Conservation (phyloP, 1,140 invertebrate species). For the Neodiprion fabricii region DNA sequence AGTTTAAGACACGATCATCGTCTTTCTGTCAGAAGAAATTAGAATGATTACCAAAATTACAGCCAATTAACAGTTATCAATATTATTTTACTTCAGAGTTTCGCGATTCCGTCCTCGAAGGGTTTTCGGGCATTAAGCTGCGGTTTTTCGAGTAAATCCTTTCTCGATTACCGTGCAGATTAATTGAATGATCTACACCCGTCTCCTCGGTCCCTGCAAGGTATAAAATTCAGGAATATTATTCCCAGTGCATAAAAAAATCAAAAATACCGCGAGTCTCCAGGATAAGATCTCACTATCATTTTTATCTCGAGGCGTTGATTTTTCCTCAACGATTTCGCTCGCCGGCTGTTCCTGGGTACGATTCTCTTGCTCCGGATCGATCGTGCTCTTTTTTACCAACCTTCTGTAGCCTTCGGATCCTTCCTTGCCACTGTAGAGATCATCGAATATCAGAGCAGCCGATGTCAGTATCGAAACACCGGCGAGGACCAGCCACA, state of each 20-base stretch:
- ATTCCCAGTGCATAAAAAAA: too few relatives aligned
- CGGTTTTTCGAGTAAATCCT: too few relatives aligned
- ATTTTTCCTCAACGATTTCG: neutral
- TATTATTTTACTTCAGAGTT: neutral
- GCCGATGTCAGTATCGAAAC: conserved; percentile 37
- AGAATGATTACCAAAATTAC: too few relatives aligned
- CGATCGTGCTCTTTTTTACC: neutral
- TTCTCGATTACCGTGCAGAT: too few relatives aligned
- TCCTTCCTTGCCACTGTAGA: conserved; percentile 18
- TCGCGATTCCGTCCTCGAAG: neutral
- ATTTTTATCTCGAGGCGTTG: neutral
- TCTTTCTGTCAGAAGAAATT: neutral
- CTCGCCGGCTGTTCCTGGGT: neutral
- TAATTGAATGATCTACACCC: neutral
- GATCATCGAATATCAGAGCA: conserved; percentile 34
- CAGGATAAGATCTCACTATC: neutral
- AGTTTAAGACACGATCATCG: neutral
- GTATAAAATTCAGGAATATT: neutral
- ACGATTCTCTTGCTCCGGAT: neutral
- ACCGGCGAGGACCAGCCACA: conserved; percentile 44
- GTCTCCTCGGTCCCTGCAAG: neutral
- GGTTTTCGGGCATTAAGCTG: neutral
- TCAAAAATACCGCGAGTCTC: too few relatives aligned
- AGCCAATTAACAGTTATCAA: too few relatives aligned
- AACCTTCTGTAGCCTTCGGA: neutral